These are phyloP conservation scores for Chitala chitala DNA, from an alignment of 2,113 vertebrate genomes.

Conservation along the genomic window DNA sequence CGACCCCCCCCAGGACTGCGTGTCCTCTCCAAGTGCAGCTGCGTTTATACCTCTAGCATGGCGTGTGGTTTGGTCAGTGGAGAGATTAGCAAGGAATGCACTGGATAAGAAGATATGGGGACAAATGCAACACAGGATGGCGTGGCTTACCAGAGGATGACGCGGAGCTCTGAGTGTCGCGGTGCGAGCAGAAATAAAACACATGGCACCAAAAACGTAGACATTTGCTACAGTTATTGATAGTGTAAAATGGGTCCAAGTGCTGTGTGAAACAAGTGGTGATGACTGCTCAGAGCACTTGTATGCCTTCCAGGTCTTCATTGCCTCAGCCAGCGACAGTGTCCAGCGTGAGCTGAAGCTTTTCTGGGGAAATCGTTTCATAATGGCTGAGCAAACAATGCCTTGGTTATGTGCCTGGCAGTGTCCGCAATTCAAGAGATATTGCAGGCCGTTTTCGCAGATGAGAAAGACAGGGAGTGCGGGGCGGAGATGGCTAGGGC, in stretches of 20 bases:
- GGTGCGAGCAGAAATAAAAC: background rate
- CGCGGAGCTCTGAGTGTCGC: background rate
- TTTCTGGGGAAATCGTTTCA: slow-evolving; percentile 42
- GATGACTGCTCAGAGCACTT: slow-evolving; percentile 16
- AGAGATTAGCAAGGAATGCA: slow-evolving; percentile 5
- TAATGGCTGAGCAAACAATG: slow-evolving; percentile 58
- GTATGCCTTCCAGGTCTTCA: slow-evolving; percentile 37
- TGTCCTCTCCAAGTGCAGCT: slow-evolving; percentile 41
- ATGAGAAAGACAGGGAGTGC: slow-evolving; percentile 48
- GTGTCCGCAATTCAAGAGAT: slow-evolving; percentile 53
- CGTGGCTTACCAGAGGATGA: background rate
- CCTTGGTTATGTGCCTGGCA: slow-evolving; percentile 38
- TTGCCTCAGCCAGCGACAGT: slow-evolving; percentile 24
- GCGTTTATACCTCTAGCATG: slow-evolving; percentile 32
- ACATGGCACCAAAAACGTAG: background rate
- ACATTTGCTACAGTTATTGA: slow-evolving; percentile 7
- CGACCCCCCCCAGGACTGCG: slow-evolving; percentile 30
- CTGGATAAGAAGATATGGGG: background rate
- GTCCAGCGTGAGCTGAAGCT: slow-evolving; percentile 28
- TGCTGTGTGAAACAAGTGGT: background rate
- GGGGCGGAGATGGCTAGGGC: slow-evolving; percentile 30
- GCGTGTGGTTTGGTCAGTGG: background rate
- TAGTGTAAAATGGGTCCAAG: background rate
- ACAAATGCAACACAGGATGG: background rate
- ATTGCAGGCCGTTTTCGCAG: slow-evolving; percentile 56